Conservation (phyloP, 2,888 invertebrate species). For the Eupithecia exiguata region DNA sequence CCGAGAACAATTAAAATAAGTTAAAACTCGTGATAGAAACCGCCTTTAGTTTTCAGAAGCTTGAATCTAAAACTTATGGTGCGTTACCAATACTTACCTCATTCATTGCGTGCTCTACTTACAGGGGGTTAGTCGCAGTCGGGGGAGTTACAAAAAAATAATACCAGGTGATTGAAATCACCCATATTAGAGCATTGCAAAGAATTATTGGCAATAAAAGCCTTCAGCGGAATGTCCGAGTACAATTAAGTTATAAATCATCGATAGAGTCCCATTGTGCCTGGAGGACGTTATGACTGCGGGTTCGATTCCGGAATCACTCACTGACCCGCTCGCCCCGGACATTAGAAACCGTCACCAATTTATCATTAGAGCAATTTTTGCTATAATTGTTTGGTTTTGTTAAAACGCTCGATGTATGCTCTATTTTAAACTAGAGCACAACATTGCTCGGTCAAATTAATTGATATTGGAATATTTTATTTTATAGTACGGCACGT, state of each 20-base stretch:
- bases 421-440: conserved; percentile 59
- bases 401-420: conserved; percentile 55
- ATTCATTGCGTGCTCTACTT: conserved; percentile 15
- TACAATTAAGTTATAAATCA: conserved; percentile 83
- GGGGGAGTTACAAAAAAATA: conserved; percentile 31
- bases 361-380: conserved; percentile 84
- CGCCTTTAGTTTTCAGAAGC: not conserved
- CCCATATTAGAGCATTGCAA: conserved; percentile 49
- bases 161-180: conserved; percentile 42
- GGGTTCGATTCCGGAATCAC: conserved; percentile 71
- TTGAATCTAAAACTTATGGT: not conserved
- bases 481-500: not conserved
- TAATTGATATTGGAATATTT: conserved; percentile 1
- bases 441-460: not conserved
- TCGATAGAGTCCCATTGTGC: conserved; percentile 73
- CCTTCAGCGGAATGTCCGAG: conserved; percentile 66
- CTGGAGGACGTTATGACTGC: conserved; percentile 80
- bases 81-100: not conserved
- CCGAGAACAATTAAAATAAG: too few species aligned
- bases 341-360: conserved; percentile 81
- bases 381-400: conserved; percentile 81
- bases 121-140: conserved; percentile 7
- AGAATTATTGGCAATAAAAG: conserved; percentile 70
- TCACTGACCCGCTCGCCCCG: conserved; percentile 62
- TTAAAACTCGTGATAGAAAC: not conserved